Conservation (phyloP, 2,113 vertebrate genomes). For the Pogonocichla stellata region DNA sequence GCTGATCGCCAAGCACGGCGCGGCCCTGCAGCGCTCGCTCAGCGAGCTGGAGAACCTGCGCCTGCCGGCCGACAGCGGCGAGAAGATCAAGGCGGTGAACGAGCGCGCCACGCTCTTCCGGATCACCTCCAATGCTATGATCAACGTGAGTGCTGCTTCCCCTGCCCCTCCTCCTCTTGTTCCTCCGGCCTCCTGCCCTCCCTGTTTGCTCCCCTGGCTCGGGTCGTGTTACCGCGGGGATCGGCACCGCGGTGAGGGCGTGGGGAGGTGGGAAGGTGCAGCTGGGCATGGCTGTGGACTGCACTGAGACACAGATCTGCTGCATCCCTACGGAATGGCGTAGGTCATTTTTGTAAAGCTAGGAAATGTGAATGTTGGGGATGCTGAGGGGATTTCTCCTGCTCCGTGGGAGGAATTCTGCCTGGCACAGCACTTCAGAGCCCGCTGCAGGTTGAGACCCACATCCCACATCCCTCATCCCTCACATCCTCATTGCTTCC, state of each 20-base stretch:
- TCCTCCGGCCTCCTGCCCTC: background rate
- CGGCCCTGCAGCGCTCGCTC: constrained; percentile 93
- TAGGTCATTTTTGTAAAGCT: fast-evolving
- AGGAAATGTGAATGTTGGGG: background rate
- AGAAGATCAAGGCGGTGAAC: constrained; percentile 94
- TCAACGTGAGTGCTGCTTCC: constrained; percentile 78
- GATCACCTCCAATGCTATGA: constrained; percentile 99
- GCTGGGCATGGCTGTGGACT: fast-evolving
- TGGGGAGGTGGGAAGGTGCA: background rate
- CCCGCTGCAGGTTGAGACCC: background rate
- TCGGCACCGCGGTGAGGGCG: fast-evolving
- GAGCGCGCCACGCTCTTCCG: constrained; percentile 96
- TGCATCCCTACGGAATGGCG: fast-evolving
- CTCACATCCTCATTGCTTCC: background rate
- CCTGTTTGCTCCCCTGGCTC: background rate
- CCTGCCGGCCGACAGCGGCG: constrained; percentile 84
- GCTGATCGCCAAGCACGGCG: constrained; percentile 94
- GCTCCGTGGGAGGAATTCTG: fast-evolving
- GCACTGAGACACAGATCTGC: background rate
- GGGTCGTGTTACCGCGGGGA: fast-evolving
- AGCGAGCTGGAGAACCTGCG: constrained; percentile 91
- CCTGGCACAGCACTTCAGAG: background rate
- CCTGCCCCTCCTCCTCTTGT: background rate
- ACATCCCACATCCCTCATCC: background rate
- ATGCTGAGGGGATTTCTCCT: background rate